These are phyloP conservation scores for Stichopus chloronotus DNA, from an alignment of 35 echinoderm and acorn worm genomes.

Conservation along the genomic window DNA sequence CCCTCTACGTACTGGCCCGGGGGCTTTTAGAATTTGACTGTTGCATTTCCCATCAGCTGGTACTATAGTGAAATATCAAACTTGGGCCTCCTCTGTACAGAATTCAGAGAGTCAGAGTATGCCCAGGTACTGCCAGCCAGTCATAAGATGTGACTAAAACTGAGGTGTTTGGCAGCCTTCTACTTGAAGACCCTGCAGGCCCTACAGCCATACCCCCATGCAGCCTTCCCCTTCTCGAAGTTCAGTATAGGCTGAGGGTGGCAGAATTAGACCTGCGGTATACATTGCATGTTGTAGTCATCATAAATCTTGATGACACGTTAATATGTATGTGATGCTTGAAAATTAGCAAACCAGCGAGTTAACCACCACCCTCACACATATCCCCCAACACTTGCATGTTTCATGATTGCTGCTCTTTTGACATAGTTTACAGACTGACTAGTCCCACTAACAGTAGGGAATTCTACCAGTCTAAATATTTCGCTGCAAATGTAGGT, in stretches of 20 bases:
- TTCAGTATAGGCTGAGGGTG: neutral
- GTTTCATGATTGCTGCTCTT: neutral
- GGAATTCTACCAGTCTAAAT: neutral
- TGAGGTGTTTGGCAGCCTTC: neutral
- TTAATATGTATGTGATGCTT: neutral
- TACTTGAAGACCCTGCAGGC: neutral
- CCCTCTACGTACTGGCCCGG: neutral
- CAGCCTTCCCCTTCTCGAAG: conserved; percentile 7
- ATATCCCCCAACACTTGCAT: neutral
- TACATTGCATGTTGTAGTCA: neutral
- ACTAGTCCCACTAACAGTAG: neutral
- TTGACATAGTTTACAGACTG: conserved; percentile 3
- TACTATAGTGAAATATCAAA: neutral
- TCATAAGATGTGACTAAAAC: neutral
- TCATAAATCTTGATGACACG: neutral
- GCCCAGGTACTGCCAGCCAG: neutral
- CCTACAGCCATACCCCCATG: neutral
- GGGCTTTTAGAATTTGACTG: neutral
- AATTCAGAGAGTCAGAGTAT: neutral
- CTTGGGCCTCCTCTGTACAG: neutral
- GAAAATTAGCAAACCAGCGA: neutral
- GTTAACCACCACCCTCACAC: neutral
- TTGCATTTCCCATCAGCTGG: neutral
- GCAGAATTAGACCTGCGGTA: neutral
- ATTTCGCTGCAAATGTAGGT: neutral